Conservation (phyloP, 2,113 vertebrate species). For the Coptodon bakossiorum region DNA sequence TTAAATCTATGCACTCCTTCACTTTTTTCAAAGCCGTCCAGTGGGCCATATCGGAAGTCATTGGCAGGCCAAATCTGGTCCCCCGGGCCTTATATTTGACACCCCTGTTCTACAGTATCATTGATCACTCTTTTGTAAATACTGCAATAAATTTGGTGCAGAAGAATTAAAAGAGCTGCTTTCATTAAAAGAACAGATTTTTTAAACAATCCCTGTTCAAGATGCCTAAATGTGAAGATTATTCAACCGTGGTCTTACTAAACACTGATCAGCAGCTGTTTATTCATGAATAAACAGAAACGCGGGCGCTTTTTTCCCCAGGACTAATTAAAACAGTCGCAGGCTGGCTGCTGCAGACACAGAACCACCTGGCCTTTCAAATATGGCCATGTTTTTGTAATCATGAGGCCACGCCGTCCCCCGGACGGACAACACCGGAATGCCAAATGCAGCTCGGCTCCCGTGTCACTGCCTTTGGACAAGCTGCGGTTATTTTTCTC, state of each 20-base stretch:
- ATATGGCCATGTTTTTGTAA: background rate
- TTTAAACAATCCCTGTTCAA: background rate
- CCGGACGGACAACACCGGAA: background rate
- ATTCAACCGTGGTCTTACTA: background rate
- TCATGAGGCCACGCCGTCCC: background rate
- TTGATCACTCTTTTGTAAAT: background rate
- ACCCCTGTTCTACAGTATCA: background rate
- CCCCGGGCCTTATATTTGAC: background rate
- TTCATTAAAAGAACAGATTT: background rate
- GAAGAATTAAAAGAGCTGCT: background rate
- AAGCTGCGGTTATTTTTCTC: background rate
- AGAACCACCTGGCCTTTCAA: conserved; percentile 4
- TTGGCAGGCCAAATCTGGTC: background rate
- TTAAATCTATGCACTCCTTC: background rate
- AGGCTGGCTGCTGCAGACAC: background rate
- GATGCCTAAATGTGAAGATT: background rate
- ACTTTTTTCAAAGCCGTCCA: background rate
- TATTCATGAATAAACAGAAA: background rate
- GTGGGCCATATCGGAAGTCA: background rate
- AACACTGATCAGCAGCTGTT: background rate
- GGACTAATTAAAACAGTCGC: conserved; percentile 8
- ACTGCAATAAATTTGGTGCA: background rate
- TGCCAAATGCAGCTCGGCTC: background rate
- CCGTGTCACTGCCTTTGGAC: background rate
- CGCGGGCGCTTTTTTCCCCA: background rate